phyloP scores from a whole-genome alignment of 2,888 invertebrate genomes.

The Nephrotoma flavescens region DNA sequence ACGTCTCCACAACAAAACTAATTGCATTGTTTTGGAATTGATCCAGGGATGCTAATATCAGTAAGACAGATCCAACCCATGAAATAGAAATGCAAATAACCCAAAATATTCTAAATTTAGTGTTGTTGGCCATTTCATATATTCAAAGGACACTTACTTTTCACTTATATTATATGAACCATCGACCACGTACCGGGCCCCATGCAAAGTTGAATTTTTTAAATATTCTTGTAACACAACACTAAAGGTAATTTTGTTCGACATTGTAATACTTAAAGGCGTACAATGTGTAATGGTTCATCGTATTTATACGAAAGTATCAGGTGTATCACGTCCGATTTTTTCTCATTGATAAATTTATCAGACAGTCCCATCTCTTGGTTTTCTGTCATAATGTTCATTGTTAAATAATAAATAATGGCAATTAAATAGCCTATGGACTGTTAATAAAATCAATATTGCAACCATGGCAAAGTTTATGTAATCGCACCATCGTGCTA shows the following conservation, averaged over 20 bases:
- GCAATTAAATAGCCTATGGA: too few relatives aligned
- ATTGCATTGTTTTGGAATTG: conserved; percentile 52
- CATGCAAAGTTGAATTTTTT: conserved; percentile 52
- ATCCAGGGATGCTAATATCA: conserved; percentile 44
- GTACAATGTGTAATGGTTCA: neutral
- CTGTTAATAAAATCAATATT: too few relatives aligned
- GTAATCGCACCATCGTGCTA: too few relatives aligned
- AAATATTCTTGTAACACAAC: conserved; percentile 42
- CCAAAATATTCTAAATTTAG: conserved; percentile 45
- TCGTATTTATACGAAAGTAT: neutral
- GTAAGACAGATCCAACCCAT: conserved; percentile 50
- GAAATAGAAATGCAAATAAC: conserved; percentile 42
- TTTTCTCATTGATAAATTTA: neutral
- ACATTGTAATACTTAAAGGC: neutral
- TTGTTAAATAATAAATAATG: neutral
- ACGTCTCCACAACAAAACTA: conserved; percentile 62
- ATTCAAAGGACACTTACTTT: conserved; percentile 24
- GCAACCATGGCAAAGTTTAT: too few relatives aligned
- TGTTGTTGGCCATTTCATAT: conserved; percentile 4
- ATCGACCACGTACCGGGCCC: conserved; percentile 54
- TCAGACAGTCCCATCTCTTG: neutral
- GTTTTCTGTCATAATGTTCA: neutral
- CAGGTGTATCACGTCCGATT: neutral
- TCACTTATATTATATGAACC: conserved; percentile 40
- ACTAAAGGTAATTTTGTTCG: neutral